These are phyloP conservation scores for Falcunculus frontatus DNA, from an alignment of 2,113 vertebrate genomes.

Conservation along the genomic window DNA sequence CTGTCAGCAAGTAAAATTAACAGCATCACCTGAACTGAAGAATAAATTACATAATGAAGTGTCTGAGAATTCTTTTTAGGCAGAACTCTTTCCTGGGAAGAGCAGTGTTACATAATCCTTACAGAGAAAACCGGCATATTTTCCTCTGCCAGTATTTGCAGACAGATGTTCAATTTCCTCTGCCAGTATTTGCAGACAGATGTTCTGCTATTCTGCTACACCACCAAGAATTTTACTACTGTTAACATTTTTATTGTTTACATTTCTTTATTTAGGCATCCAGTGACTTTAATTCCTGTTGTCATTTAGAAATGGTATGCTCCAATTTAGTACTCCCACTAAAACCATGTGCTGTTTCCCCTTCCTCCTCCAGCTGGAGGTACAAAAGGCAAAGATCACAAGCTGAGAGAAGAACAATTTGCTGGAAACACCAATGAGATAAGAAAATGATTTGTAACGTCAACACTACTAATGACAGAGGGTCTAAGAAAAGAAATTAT, in stretches of 20 bases:
- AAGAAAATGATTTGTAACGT: neutral
- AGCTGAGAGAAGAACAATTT: neutral
- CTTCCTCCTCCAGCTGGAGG: neutral
- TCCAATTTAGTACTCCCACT: neutral
- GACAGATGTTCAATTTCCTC: neutral
- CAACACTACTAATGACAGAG: neutral
- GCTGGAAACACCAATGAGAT: neutral
- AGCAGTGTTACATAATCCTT: neutral
- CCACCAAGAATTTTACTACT: neutral
- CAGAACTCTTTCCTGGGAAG: neutral
- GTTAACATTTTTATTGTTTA: neutral
- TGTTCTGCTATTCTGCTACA: neutral
- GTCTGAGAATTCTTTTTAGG: neutral
- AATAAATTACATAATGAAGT: conserved; percentile 16
- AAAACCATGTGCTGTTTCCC: fast-evolving
- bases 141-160: neutral
- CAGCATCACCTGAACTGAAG: neutral
- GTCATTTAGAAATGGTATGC: neutral
- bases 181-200: neutral
- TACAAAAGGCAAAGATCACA: neutral
- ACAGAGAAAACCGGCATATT: neutral
- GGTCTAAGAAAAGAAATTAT: neutral
- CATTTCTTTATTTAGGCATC: neutral
- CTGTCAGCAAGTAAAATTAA: conserved; percentile 32
- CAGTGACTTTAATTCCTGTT: neutral